Conservation (phyloP, 2,888 invertebrate genomes). For the Dermolepida albohirtum region DNA sequence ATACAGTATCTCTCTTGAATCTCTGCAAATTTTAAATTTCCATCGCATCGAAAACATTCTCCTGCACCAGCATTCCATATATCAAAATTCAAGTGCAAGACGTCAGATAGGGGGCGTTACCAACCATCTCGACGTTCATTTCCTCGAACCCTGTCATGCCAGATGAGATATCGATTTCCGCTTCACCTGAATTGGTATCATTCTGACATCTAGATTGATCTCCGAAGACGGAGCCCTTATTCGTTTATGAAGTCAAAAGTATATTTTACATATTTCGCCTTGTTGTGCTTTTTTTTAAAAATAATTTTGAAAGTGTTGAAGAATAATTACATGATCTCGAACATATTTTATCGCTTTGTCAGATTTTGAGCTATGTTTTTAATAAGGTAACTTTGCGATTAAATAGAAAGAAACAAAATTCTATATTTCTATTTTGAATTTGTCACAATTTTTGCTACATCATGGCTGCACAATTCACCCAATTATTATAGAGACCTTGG, state of each 20-base stretch:
- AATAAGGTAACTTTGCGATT: no score
- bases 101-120: constrained; percentile 41
- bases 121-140: constrained; percentile 47
- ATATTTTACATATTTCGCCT: constrained; percentile 9
- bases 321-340: no score
- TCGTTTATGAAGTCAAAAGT: constrained; percentile 19
- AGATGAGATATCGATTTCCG: constrained; percentile 49
- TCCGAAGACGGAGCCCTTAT: constrained; percentile 16
- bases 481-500: no score
- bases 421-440: no score
- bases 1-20: no score
- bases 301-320: no score
- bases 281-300: neutral
- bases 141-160: constrained; percentile 45
- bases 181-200: constrained; percentile 49
- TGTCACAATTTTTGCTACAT: no score
- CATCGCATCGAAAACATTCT: constrained; percentile 17
- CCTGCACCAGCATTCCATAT: constrained; percentile 22
- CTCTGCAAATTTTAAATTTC: no score
- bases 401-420: no score
- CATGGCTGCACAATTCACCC: no score
- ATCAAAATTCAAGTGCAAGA: constrained; percentile 25
- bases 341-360: no score
- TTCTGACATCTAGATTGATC: constrained; percentile 49
- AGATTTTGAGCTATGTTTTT: no score